Evolutionary conservation across 2,888 invertebrate species (phyloP).

Genomic region (Drosophila sordidapex): DNA sequence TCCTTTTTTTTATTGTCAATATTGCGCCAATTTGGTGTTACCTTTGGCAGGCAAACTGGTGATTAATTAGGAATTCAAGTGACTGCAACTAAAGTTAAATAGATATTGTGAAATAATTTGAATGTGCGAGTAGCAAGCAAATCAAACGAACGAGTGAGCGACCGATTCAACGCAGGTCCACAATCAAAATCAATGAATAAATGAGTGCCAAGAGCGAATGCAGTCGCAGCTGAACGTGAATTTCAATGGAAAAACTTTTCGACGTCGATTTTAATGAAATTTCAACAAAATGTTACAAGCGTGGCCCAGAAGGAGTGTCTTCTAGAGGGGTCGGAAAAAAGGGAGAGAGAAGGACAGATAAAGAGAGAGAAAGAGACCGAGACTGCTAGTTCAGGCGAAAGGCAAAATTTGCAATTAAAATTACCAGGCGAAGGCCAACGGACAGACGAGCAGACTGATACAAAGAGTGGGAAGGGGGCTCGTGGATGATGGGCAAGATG

Average conservation of each 20-base stretch:
- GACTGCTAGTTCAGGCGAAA: constrained; percentile 24
- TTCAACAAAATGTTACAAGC: constrained; percentile 76
- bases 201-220: constrained; percentile 44
- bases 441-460: constrained; percentile 5
- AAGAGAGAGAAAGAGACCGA: not conserved
- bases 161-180: constrained; percentile 32
- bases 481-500: constrained; percentile 24
- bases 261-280: constrained; percentile 77
- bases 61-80: constrained; percentile 78
- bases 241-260: constrained; percentile 64
- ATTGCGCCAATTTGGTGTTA: constrained; percentile 36
- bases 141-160: constrained; percentile 53
- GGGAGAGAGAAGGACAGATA: not conserved
- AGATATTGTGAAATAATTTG: constrained; percentile 72
- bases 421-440: constrained; percentile 61
- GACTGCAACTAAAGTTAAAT: constrained; percentile 73
- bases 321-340: not conserved
- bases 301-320: constrained; percentile 32
- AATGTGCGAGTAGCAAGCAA: constrained; percentile 55
- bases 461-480: not conserved
- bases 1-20: constrained; percentile 20
- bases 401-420: constrained; percentile 77
- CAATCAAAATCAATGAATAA: constrained; percentile 52
- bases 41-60: constrained; percentile 41
- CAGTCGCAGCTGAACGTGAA: constrained; percentile 34